Evolutionary conservation across 2,888 invertebrate species (phyloP), one percentile per base, ranked within the genome.

Genomic region (Gortyna flavago): DNA sequence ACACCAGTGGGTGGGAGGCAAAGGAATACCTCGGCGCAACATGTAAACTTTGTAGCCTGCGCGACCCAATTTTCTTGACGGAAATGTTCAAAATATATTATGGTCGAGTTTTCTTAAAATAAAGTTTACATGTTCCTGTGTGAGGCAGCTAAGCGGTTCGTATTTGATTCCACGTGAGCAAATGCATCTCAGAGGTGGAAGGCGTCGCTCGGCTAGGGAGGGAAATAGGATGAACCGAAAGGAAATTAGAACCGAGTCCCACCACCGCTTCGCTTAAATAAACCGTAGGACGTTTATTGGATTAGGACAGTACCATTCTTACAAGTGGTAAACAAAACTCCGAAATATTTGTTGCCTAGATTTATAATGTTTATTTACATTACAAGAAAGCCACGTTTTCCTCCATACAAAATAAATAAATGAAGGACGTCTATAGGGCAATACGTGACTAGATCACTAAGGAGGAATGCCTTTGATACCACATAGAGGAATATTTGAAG

Each of bases 101-200:
- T 73, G 73, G 79, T 78, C 65, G 74, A 75, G 51, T 73, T 75
- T 83, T 73, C 73, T 75, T 80, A 83, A 80, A 85, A 73, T 6
- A 87, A 87, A 91, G 93, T 93, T 92, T 86, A 93, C 92, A 89
- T 92, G 89, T 91, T 94, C 92, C 90, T 89, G 75, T 83, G 81
- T 82, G 94, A 96, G 96, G 96, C 96, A 96, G 96, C 96, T 96
- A 90, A 94, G 96, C 96, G 96, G 94, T 95, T 96, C 96, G 84
- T 91, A 81, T 89, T 89, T 77, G 96, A 96, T 96, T 95, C 94
- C 96, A 97, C 96, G 81, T 96, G 93, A 96, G 93, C 86, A 92
- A 89, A 84, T 85, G 82, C 84, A 85, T 87, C 93, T 94, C 95
- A 96, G 97, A 95, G 97, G 96, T 97, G 97, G 94, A 96, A 97